A percentile compares a stretch with the other conserved stretches of the same genome.
Conservation (phyloP, 2,113 vertebrate species). For the Nesoenas mayeri region DNA sequence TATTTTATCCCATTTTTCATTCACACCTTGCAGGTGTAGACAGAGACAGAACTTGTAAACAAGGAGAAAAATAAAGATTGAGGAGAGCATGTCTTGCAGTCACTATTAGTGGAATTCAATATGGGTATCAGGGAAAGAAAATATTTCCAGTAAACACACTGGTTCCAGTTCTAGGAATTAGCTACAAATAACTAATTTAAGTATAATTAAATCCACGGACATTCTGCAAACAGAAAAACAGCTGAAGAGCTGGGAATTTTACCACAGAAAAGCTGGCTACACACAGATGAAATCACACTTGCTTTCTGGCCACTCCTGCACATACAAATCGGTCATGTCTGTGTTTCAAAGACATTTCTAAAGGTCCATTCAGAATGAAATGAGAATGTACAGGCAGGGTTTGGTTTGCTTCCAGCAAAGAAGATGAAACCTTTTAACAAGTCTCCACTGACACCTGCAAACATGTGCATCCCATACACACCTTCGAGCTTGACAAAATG, state of each 20-base stretch:
- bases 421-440: background rate
- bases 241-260: background rate
- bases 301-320: background rate
- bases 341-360: background rate
- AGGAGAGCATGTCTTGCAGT: background rate
- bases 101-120: background rate
- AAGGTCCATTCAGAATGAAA: background rate
- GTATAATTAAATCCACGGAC: background rate
- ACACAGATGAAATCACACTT: background rate
- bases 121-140: background rate
- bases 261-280: background rate
- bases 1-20: background rate
- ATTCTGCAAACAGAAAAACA: background rate
- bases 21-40: background rate
- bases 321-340: background rate
- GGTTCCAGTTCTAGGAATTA: background rate
- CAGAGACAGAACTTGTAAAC: background rate
- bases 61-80: background rate
- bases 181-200: background rate
- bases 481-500: background rate
- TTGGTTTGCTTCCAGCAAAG: background rate
- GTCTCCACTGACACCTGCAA: background rate
- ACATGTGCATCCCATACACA: accelerated
- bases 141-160: background rate
- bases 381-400: background rate